Evolutionary conservation across 2,113 vertebrate genomes (phyloP).

Genomic region (Epinephelus cyanopodus): DNA sequence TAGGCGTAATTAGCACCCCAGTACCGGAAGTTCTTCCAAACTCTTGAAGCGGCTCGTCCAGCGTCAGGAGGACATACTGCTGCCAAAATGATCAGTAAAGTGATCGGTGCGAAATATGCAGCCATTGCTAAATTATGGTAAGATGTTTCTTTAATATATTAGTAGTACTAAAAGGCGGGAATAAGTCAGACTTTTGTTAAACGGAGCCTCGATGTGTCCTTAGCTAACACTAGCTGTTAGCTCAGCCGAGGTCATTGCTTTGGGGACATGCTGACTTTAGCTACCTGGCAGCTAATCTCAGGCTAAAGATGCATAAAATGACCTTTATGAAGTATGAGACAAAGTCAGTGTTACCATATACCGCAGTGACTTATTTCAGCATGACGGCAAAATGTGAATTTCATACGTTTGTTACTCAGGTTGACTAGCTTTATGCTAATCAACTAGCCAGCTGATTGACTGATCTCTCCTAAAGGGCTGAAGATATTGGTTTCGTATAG

Average conservation of each 20-base stretch:
- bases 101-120: conserved; percentile 85
- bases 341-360: neutral
- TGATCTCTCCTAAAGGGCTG: neutral
- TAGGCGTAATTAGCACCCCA: accelerated
- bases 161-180: neutral
- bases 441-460: neutral
- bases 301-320: neutral
- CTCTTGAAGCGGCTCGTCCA: neutral
- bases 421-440: neutral
- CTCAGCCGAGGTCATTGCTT: conserved; percentile 69
- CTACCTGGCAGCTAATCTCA: neutral
- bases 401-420: neutral
- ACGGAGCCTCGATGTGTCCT: conserved; percentile 21
- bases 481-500: neutral
- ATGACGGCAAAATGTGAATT: neutral
- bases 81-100: conserved; percentile 79
- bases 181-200: neutral
- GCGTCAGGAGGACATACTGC: neutral
- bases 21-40: conserved; percentile 38
- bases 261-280: conserved; percentile 27
- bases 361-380: neutral
- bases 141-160: conserved; percentile 43
- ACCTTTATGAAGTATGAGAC: neutral
- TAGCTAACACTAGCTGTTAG: conserved; percentile 64
- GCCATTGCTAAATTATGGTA: conserved; percentile 88